phyloP scores from a whole-genome alignment of 2,113 vertebrate species.

The Zingel zingel region DNA sequence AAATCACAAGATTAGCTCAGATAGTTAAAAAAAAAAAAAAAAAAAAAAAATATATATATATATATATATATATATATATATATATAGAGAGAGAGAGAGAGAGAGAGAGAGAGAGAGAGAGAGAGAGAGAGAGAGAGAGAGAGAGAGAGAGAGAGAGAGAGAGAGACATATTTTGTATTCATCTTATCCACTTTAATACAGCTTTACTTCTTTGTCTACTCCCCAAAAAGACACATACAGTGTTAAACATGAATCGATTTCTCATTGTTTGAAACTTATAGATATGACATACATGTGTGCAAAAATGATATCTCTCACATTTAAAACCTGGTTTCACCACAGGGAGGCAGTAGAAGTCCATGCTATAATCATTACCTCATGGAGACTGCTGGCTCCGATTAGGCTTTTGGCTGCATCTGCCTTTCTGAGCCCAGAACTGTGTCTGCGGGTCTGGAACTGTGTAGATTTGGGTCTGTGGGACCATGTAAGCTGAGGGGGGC shows the following conservation, averaged over 20 bases:
- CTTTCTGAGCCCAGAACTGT: constrained; percentile 68
- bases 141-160: too few relatives aligned
- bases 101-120: too few relatives aligned
- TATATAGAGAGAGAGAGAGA: too few relatives aligned
- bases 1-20: constrained; percentile 38
- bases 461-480: constrained; percentile 81
- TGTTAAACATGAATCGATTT: neutral
- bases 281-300: neutral
- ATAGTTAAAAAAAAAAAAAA: constrained; percentile 13
- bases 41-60: too few relatives aligned
- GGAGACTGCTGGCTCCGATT: constrained; percentile 76
- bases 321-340: constrained; percentile 53
- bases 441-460: constrained; percentile 80
- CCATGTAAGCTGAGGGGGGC: constrained; percentile 74
- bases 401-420: constrained; percentile 72
- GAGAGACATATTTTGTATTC: constrained; percentile 1
- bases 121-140: too few relatives aligned
- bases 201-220: neutral
- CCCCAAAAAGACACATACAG: neutral
- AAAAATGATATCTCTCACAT: neutral
- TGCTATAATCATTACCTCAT: constrained; percentile 39
- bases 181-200: constrained; percentile 6
- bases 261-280: neutral
- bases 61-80: too few relatives aligned
- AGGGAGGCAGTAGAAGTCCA: constrained; percentile 76